These are phyloP conservation scores for Trichonephila inaurata DNA, from an alignment of 1,140 invertebrate genomes.

Conservation along the genomic window DNA sequence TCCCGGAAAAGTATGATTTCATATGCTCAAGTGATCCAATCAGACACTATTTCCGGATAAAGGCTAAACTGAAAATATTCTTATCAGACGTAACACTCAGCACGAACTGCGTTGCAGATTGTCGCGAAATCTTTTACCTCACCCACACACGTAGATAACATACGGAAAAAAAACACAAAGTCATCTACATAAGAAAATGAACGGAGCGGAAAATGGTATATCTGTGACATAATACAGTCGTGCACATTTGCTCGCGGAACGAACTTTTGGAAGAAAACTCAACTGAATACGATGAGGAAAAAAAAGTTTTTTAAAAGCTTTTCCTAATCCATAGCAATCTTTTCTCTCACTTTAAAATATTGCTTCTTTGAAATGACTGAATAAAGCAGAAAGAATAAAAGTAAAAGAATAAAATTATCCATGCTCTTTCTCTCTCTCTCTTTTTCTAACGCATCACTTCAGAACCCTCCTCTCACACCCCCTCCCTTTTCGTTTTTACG, in stretches of 20 bases:
- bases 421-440: background rate
- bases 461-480: background rate
- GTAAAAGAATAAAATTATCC: constrained; percentile 69
- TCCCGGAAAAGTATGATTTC: background rate
- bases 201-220: constrained; percentile 22
- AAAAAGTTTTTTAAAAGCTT: constrained; percentile 56
- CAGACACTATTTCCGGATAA: constrained; percentile 25
- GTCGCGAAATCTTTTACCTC: background rate
- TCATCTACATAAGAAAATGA: constrained; percentile 47
- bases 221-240: constrained; percentile 28
- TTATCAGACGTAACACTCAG: background rate
- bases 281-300: background rate
- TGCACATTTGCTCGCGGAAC: background rate
- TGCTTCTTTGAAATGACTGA: constrained; percentile 65
- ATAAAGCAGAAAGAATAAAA: constrained; percentile 45
- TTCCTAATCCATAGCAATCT: constrained; percentile 60
- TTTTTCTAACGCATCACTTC: background rate
- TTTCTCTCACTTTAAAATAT: constrained; percentile 71
- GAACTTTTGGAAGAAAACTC: constrained; percentile 32
- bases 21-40: constrained; percentile 4
- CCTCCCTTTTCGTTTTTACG: constrained; percentile 56
- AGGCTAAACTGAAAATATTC: background rate
- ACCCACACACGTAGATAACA: background rate
- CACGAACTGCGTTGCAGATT: background rate
- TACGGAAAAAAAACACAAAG: background rate